These are phyloP conservation scores for Patagioenas fasciata DNA, from an alignment of 2,113 vertebrate genomes.

Conservation along the genomic window DNA sequence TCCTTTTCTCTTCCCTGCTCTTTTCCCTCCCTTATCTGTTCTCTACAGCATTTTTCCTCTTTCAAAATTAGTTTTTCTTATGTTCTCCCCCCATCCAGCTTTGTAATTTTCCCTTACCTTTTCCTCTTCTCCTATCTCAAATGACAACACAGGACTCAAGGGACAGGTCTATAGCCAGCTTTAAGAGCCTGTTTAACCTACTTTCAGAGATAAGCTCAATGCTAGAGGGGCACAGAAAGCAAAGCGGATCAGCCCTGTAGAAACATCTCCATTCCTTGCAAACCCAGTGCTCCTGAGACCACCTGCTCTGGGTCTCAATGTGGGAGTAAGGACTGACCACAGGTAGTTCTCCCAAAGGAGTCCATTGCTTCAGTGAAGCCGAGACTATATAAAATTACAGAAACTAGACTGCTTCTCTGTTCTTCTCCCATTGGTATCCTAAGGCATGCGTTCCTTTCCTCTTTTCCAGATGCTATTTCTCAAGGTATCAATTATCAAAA, in stretches of 20 bases:
- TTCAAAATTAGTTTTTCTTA: not conserved
- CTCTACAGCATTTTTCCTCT: not conserved
- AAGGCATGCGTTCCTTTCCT: not conserved
- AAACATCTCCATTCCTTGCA: not conserved
- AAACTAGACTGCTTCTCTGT: not conserved
- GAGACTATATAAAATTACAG: not conserved
- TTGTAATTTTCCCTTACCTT: not conserved
- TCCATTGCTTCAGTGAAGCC: not conserved
- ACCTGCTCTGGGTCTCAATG: not conserved
- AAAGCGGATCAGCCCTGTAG: not conserved
- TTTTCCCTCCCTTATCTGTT: slow-evolving; percentile 38
- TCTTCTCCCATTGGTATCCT: not conserved
- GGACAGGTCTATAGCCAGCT: not conserved
- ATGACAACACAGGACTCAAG: not conserved
- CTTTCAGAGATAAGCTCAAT: not conserved
- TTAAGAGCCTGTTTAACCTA: not conserved
- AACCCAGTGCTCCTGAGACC: fast-evolving
- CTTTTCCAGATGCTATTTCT: not conserved
- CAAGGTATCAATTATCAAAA: not conserved
- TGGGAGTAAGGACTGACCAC: not conserved
- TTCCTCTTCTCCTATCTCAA: not conserved
- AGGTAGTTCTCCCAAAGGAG: not conserved
- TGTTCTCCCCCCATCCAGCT: not conserved
- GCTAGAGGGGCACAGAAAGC: not conserved
- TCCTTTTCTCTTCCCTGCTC: not conserved